phyloP scores from a whole-genome alignment of 2,888 invertebrate species.

The Archips crataeganus region DNA sequence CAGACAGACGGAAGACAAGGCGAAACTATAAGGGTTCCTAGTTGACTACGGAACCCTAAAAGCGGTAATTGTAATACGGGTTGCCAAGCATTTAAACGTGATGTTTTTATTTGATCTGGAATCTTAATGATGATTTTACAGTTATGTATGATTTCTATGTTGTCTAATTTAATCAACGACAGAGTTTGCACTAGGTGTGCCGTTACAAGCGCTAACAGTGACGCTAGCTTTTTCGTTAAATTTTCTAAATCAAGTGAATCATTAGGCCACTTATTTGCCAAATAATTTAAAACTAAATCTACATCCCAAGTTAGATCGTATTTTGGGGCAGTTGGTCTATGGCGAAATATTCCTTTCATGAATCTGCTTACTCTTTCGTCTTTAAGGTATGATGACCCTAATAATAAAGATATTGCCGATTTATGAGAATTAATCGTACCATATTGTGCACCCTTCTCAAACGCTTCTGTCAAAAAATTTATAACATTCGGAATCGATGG shows the following conservation, averaged over 20 bases:
- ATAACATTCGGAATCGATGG: slow-evolving; percentile 13
- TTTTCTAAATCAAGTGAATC: neutral
- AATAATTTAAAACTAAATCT: neutral
- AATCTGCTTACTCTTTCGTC: neutral
- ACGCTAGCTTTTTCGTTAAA: neutral
- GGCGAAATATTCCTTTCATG: slow-evolving; percentile 1
- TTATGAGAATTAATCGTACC: slow-evolving; percentile 37
- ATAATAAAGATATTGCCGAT: slow-evolving; percentile 41
- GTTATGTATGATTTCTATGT: neutral
- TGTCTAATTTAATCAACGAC: neutral
- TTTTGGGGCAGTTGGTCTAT: neutral
- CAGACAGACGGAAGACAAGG: no score
- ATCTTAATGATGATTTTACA: neutral
- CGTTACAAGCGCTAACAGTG: neutral
- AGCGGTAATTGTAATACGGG: neutral
- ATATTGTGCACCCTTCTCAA: slow-evolving; percentile 37
- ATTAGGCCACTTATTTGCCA: slow-evolving; percentile 2
- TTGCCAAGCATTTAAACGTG: neutral
- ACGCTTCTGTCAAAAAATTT: slow-evolving; percentile 34
- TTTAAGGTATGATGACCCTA: slow-evolving; percentile 4
- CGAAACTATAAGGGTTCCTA: no score
- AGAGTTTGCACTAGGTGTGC: neutral
- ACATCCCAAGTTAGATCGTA: neutral
- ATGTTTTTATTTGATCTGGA: slow-evolving; percentile 1
- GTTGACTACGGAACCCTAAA: no score